Percentiles rank a stretch among this genome's conserved stretches.
Evolutionary conservation across 2,797 vertebrate species (phyloP).

Genomic region (Enteromius fasciolatus): DNA sequence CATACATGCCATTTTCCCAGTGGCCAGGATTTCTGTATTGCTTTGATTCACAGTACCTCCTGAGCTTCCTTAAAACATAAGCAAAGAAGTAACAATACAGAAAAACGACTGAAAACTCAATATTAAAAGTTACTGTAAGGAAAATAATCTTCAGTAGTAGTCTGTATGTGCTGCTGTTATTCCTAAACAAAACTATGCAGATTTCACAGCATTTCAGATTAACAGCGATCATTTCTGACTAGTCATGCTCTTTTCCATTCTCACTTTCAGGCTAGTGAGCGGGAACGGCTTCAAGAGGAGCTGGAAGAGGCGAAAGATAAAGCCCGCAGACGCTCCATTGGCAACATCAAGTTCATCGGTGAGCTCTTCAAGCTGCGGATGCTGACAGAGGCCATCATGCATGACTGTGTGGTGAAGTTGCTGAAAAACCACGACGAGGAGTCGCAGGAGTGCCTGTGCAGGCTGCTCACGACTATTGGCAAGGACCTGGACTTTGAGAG

Average conservation of each 20-base stretch:
- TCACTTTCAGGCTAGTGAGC: constrained; percentile 76
- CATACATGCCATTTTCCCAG: too few species aligned
- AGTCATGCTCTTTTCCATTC: background rate
- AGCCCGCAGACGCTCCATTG: constrained; percentile 85
- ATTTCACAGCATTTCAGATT: background rate
- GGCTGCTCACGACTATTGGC: constrained; percentile 87
- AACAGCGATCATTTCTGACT: background rate
- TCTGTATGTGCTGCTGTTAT: background rate
- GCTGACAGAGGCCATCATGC: constrained; percentile 90
- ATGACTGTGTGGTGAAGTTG: constrained; percentile 88
- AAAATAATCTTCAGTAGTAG: background rate
- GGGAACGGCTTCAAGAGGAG: constrained; percentile 82
- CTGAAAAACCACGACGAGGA: constrained; percentile 88
- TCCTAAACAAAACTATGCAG: background rate
- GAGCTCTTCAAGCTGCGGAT: constrained; percentile 89
- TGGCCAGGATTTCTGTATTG: too few species aligned
- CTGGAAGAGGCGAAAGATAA: constrained; percentile 89
- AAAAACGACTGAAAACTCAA: background rate
- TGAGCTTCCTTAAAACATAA: too few species aligned
- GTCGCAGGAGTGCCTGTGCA: constrained; percentile 86
- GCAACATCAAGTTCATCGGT: constrained; percentile 89
- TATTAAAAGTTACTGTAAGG: background rate
- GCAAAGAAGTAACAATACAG: background rate
- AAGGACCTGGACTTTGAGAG: constrained; percentile 90
- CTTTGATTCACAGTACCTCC: too few species aligned